A percentile compares a stretch with the other conserved stretches of the same genome.
phyloP scores from a whole-genome alignment of 1,140 invertebrate species.

The Homarus americanus region DNA sequence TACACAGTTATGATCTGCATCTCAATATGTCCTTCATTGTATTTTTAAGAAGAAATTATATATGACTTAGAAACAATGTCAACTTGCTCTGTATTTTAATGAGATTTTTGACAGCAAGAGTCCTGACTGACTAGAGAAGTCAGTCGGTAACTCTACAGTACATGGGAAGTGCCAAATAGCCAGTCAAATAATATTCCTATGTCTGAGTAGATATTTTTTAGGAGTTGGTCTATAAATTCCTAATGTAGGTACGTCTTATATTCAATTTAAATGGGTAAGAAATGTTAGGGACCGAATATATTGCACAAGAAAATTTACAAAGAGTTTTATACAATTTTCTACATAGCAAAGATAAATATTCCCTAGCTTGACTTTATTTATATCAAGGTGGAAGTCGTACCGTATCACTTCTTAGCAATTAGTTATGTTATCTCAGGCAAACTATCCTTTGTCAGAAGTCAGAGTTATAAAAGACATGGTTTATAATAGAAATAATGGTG shows the following conservation, averaged over 20 bases:
- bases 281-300: background rate
- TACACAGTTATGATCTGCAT: background rate
- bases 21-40: background rate
- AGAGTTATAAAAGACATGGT: background rate
- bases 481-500: too few relatives aligned
- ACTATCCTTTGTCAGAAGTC: background rate
- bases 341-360: background rate
- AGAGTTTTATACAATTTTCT: background rate
- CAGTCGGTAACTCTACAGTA: background rate
- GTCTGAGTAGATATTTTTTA: background rate
- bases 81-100: background rate
- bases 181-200: background rate
- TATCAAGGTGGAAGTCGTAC: background rate
- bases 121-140: background rate
- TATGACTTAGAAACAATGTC: background rate
- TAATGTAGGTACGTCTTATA: background rate
- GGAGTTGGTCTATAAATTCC: background rate
- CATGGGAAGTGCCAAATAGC: constrained; percentile 10
- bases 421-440: background rate
- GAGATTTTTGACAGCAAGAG: background rate
- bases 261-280: background rate
- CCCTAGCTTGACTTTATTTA: background rate
- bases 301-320: background rate
- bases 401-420: background rate
- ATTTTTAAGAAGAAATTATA: background rate